Evolutionary conservation across 2,888 invertebrate species (phyloP).

Genomic region (Eupithecia vulgata): DNA sequence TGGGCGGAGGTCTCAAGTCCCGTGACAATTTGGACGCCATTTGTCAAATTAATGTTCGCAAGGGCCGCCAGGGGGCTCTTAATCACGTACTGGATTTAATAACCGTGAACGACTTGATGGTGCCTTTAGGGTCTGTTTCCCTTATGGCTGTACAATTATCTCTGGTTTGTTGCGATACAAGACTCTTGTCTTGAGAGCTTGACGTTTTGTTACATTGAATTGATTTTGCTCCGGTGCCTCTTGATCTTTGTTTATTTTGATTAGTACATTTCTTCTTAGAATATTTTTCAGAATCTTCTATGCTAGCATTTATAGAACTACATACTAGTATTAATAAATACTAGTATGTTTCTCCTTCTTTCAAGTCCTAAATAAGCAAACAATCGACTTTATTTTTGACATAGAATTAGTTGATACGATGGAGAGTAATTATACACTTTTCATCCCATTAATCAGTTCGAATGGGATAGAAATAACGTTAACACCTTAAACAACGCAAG

Average conservation of each 20-base stretch:
- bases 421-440: too few species aligned
- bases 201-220: not conserved
- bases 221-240: not conserved
- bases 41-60: conserved; percentile 58
- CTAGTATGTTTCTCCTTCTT: too few species aligned
- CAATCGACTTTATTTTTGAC: too few species aligned
- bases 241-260: not conserved
- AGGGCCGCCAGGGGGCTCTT: conserved; percentile 43
- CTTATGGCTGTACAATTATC: conserved; percentile 38
- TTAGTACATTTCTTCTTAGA: too few species aligned
- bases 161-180: conserved; percentile 30
- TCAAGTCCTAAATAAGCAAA: too few species aligned
- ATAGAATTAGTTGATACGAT: too few species aligned
- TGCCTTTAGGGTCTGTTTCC: conserved; percentile 30
- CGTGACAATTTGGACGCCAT: conserved; percentile 61
- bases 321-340: too few species aligned
- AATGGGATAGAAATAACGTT: too few species aligned
- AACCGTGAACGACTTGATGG: conserved; percentile 38
- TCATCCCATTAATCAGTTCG: too few species aligned
- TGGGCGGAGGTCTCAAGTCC: conserved; percentile 62
- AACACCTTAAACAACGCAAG: too few species aligned
- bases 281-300: too few species aligned
- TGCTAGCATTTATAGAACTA: too few species aligned
- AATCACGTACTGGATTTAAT: conserved; percentile 44
- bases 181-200: conserved; percentile 12